Base-by-base conservation (phyloP, 2,797 vertebrate genomes). In the Anniella stebbinsi region DNA sequence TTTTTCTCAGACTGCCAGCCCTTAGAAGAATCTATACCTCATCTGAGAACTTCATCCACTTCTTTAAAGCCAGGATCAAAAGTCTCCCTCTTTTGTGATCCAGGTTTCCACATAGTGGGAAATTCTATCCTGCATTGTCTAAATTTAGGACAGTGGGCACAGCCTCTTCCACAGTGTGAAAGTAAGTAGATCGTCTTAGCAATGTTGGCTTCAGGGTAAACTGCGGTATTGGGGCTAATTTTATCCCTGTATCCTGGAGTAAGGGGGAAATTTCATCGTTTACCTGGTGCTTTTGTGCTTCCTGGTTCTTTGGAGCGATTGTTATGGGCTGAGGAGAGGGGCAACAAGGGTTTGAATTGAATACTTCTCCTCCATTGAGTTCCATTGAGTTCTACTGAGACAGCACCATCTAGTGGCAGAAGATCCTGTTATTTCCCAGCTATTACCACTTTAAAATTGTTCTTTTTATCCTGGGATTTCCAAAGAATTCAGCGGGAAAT, bases 51-150 rank as follows among this genome's bases (percentile, higher is more conserved):
- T 75, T 98, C 98, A 87, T 97, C 97, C 12, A 86, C 95, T 87
- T 97, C 98, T 88, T 92, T 98, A 91, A 99, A 97, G 81, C 98
- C 99, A 0, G 98, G 98, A 25, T 98, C 98, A 87, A 98, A 98
- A 96, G 97, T 99, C 90, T 98, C 97, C 94, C 97, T 99, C 89
- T 99, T 97, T 89, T 99, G 99, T 93, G 98, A 99, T 92, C 98
- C 98, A 0, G 98, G 99, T 88, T 99, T 98, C 97, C 98, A 99
- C 96, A 98, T 99, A 96, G 97, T 98, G 60, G 99, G 99, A 91
- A 98, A 99, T 94, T 98, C 98, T 5, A 96, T 98, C 95, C 98
- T 98, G 8, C 97, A 97, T 87, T 99, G 99, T 91, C 98, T 98
- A 93, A 99, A 99, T 93, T 97, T 97, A 95, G 99, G 99, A 95